These are phyloP conservation scores for Cantharis rustica DNA, from an alignment of 2,888 invertebrate species.

Conservation along the genomic window DNA sequence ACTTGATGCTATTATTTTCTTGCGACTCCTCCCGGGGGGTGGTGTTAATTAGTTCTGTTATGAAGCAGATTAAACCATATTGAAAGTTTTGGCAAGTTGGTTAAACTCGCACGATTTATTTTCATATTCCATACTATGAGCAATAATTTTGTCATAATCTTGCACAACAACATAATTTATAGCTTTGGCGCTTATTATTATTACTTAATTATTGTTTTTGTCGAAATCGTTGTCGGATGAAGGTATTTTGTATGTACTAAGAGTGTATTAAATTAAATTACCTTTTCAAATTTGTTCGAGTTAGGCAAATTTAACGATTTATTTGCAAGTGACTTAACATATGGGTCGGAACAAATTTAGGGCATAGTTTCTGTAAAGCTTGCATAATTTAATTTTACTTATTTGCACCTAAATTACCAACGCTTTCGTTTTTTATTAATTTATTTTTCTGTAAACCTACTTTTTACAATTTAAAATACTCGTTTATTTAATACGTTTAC, in stretches of 20 bases:
- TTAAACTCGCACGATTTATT: neutral
- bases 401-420: slow-evolving; percentile 6
- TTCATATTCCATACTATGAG: neutral
- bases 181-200: neutral
- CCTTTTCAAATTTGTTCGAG: slow-evolving; percentile 7
- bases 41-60: slow-evolving; percentile 10
- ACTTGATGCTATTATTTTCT: slow-evolving; percentile 1
- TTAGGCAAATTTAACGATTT: slow-evolving; percentile 11
- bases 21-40: neutral
- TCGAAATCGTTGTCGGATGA: neutral
- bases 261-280: slow-evolving; percentile 2
- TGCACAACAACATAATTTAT: neutral
- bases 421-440: neutral
- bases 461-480: neutral
- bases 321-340: slow-evolving; percentile 13
- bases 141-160: neutral
- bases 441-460: neutral
- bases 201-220: neutral
- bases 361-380: slow-evolving; percentile 11
- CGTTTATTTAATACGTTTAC: neutral
- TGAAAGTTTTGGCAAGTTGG: slow-evolving; percentile 6
- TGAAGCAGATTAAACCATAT: slow-evolving; percentile 15
- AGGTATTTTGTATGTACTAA: neutral
- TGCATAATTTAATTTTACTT: slow-evolving; percentile 15
- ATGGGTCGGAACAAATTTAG: slow-evolving; percentile 7